These are phyloP conservation scores for Thalassophryne amazonica DNA, from an alignment of 2,797 vertebrate species.

Conservation along the genomic window DNA sequence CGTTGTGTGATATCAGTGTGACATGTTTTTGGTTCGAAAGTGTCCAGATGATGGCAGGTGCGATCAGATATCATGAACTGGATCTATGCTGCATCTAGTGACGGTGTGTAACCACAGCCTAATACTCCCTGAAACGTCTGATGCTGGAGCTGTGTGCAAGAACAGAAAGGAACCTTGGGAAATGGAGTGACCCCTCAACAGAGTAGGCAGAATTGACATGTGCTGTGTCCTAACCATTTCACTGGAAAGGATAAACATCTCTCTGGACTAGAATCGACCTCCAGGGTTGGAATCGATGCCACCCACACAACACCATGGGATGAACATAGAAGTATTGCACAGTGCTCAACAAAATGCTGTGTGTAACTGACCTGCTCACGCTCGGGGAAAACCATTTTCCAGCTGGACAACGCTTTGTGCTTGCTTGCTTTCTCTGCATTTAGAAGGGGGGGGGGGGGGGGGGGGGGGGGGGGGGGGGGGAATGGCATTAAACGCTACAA, in stretches of 20 bases:
- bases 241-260: conserved; percentile 57
- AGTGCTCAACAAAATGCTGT: conserved; percentile 95
- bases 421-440: conserved; percentile 77
- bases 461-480: conserved; percentile 39
- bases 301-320: conserved; percentile 71
- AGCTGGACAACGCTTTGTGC: conserved; percentile 42
- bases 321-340: conserved; percentile 88
- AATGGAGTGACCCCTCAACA: conserved; percentile 55
- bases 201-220: conserved; percentile 66
- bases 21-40: no score
- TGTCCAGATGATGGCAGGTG: no score
- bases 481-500: conserved; percentile 90
- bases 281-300: conserved; percentile 40
- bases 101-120: no score
- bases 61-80: no score
- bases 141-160: conserved; percentile 73
- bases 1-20: no score
- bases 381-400: conserved; percentile 26
- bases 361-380: conserved; percentile 79
- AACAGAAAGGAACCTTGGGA: conserved; percentile 45
- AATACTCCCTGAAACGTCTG: no score
- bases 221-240: conserved; percentile 73
- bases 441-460: conserved; percentile 90
- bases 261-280: conserved; percentile 37
- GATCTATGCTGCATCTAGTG: no score